Conservation (phyloP, 2,888 invertebrate species). For the Pecten maximus region DNA sequence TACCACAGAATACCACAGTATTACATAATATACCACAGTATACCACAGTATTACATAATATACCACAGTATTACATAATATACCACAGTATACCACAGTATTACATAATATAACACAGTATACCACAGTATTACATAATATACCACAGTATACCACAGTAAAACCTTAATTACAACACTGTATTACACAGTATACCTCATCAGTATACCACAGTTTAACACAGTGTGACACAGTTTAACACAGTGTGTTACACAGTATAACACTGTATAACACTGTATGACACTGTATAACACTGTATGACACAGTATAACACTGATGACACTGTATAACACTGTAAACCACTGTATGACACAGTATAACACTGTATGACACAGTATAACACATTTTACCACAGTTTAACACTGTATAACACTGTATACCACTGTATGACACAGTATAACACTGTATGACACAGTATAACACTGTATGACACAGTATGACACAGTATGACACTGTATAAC, state of each 20-base stretch:
- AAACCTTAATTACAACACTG: too few species aligned
- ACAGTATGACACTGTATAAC: background rate
- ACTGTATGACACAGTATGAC: background rate
- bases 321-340: constrained; percentile 1
- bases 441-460: background rate
- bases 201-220: background rate
- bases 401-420: too few species aligned
- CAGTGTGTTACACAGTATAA: background rate
- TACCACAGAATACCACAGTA: too few species aligned
- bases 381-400: too few species aligned
- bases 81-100: background rate
- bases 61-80: background rate
- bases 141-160: too few species aligned
- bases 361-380: background rate
- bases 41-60: background rate
- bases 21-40: background rate
- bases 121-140: background rate
- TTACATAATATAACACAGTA: background rate
- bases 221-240: background rate
- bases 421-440: too few species aligned
- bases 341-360: background rate
- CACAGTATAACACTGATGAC: background rate
- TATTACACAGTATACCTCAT: background rate
- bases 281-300: background rate
- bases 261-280: background rate